Evolutionary conservation across 2,113 vertebrate species (phyloP).

Genomic region (Oxygymnocypris stewartii): DNA sequence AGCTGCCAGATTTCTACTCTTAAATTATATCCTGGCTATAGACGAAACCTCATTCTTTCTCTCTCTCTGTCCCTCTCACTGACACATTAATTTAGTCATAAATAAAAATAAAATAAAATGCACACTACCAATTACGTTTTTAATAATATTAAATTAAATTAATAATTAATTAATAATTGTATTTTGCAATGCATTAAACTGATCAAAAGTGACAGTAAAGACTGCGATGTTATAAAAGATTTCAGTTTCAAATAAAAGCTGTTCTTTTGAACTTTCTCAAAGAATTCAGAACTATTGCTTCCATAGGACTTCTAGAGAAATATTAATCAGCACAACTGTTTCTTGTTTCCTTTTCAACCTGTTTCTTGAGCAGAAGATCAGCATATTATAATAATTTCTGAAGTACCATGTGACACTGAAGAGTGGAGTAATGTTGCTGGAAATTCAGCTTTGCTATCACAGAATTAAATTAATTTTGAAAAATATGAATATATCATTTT

Average conservation of each 20-base stretch:
- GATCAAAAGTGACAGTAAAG: not conserved
- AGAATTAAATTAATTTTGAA: not conserved
- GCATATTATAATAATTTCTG: not conserved
- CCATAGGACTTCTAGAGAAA: not conserved
- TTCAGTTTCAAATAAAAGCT: not conserved
- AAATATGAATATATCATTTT: no score
- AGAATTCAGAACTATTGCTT: not conserved
- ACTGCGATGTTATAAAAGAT: not conserved
- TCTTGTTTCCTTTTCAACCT: not conserved
- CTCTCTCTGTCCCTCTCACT: not conserved
- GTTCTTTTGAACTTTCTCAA: not conserved
- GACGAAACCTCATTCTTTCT: not conserved
- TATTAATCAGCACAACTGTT: not conserved
- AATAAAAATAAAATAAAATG: no score
- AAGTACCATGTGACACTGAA: not conserved
- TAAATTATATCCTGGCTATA: conserved; percentile 27
- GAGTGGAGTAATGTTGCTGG: not conserved
- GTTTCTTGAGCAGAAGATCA: not conserved
- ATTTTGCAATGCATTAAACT: not conserved
- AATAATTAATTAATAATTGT: not conserved
- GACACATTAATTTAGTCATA: conserved; percentile 7
- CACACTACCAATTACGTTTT: not conserved
- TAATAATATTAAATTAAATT: not conserved
- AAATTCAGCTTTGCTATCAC: not conserved
- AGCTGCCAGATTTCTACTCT: conserved; percentile 18